phyloP scores from a whole-genome alignment of 1,140 invertebrate genomes.

The Drosophila bocqueti region DNA sequence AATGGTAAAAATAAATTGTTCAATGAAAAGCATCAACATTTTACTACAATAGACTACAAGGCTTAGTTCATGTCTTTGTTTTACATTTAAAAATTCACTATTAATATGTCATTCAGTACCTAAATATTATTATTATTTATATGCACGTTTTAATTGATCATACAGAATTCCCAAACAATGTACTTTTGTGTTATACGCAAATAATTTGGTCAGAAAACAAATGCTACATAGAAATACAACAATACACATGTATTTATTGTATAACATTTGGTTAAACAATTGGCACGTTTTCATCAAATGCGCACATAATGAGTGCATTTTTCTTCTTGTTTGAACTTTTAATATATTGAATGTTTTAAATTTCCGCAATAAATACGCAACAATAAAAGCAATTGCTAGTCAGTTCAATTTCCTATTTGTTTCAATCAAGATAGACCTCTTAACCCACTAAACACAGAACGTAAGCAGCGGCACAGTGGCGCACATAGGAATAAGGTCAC shows the following conservation, averaged over 20 bases:
- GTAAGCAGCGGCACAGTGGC: slow-evolving; percentile 51
- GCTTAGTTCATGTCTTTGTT: neutral
- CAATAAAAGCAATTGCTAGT: neutral
- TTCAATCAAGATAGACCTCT: neutral
- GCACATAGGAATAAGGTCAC: slow-evolving; percentile 70
- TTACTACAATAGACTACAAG: too few species aligned
- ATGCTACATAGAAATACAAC: neutral
- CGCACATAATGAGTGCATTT: neutral
- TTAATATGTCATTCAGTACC: neutral
- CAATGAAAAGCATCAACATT: neutral
- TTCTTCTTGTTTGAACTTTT: neutral
- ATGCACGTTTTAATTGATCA: slow-evolving; percentile 1
- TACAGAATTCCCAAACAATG: neutral
- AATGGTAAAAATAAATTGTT: neutral
- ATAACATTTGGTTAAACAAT: slow-evolving; percentile 3
- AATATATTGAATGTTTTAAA: neutral
- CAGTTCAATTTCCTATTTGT: slow-evolving; percentile 15
- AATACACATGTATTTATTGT: neutral
- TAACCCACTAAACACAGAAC: slow-evolving; percentile 3
- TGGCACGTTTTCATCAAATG: neutral
- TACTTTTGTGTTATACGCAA: neutral
- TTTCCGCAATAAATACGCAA: neutral
- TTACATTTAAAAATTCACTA: neutral
- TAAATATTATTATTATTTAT: neutral
- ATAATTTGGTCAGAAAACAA: slow-evolving; percentile 1